These are phyloP conservation scores for Pomatostomus ruficeps DNA, from an alignment of 2,113 vertebrate species.

Conservation along the genomic window DNA sequence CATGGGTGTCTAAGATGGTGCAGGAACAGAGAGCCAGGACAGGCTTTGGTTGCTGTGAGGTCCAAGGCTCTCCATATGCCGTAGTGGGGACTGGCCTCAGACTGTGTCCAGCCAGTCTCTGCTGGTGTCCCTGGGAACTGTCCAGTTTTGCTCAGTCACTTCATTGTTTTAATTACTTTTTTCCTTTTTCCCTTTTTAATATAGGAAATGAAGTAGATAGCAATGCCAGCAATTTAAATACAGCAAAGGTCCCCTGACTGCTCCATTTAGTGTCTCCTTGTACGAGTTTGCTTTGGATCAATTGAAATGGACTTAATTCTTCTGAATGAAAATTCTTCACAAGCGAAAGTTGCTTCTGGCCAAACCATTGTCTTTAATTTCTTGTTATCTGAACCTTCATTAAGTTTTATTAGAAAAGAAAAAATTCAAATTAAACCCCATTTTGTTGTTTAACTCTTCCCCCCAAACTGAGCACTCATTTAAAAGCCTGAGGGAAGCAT, in stretches of 20 bases:
- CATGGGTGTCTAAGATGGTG: not conserved
- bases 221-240: not conserved
- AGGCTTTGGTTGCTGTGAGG: not conserved
- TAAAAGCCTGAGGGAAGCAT: not conserved
- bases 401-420: not conserved
- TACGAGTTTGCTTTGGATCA: not conserved
- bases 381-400: not conserved
- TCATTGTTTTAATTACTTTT: not conserved
- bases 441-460: not conserved
- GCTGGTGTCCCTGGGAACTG: not conserved
- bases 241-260: not conserved
- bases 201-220: not conserved
- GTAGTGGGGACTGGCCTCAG: fast-evolving
- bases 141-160: not conserved
- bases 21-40: not conserved
- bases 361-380: not conserved
- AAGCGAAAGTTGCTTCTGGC: not conserved
- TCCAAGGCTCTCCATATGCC: fast-evolving
- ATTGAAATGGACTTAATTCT: not conserved
- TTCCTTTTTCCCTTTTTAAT: not conserved
- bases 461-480: not conserved
- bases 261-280: not conserved
- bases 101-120: not conserved
- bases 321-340: not conserved
- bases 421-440: not conserved